These are phyloP conservation scores for Venusia cambrica DNA, from an alignment of 2,888 invertebrate species.

Conservation along the genomic window DNA sequence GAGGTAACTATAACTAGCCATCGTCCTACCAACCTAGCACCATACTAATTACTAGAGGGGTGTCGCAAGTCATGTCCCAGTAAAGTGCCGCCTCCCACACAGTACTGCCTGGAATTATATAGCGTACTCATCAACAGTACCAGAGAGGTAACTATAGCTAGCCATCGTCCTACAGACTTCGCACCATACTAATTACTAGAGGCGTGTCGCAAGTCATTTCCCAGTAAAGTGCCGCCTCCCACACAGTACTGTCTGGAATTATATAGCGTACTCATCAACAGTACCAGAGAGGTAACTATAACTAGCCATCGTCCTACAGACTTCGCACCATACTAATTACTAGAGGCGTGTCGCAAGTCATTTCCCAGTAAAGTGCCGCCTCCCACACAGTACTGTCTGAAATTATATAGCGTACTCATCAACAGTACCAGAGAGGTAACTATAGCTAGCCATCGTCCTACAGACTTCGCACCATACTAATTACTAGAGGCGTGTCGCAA, in stretches of 20 bases:
- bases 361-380: conserved; percentile 45
- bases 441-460: too few species aligned
- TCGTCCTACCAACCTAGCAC: too few species aligned
- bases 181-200: too few species aligned
- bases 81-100: conserved; percentile 54
- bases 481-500: too few species aligned
- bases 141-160: conserved; percentile 53
- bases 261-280: conserved; percentile 46
- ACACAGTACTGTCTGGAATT: conserved; percentile 65
- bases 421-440: conserved; percentile 46
- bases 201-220: conserved; percentile 43
- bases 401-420: conserved; percentile 49
- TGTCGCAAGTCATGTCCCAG: conserved; percentile 42
- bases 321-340: too few species aligned
- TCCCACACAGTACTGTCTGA: conserved; percentile 65
- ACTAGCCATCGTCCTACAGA: too few species aligned
- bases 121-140: conserved; percentile 38
- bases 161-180: too few species aligned
- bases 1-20: too few species aligned
- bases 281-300: conserved; percentile 47
- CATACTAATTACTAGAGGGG: too few species aligned
- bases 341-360: conserved; percentile 50
- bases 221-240: conserved; percentile 48
- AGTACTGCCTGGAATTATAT: conserved; percentile 64
- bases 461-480: too few species aligned